These are phyloP conservation scores for Pseudochromis fuscus DNA, from an alignment of 2,797 vertebrate genomes.

Conservation along the genomic window DNA sequence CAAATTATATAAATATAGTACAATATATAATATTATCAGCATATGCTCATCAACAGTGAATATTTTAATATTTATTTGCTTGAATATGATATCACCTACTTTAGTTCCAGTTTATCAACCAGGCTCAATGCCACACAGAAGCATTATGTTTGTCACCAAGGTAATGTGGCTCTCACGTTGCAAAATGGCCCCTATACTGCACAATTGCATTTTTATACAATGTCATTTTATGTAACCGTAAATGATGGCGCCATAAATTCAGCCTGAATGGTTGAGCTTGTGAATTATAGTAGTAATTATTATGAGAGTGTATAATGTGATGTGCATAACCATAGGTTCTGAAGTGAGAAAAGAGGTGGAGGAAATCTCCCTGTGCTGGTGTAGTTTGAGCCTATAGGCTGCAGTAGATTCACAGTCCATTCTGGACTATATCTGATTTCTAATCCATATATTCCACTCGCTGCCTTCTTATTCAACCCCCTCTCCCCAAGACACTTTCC, in stretches of 20 bases:
- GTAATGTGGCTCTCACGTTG: slow-evolving; percentile 70
- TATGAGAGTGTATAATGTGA: slow-evolving; percentile 76
- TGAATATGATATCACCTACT: slow-evolving; percentile 54
- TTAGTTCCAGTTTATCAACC: slow-evolving; percentile 61
- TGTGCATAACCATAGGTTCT: slow-evolving; percentile 75
- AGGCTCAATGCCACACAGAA: slow-evolving; percentile 59
- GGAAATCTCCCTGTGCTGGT: slow-evolving; percentile 45
- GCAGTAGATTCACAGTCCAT: slow-evolving; percentile 71
- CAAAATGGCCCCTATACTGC: slow-evolving; percentile 72
- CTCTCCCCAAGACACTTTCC: slow-evolving; percentile 77
- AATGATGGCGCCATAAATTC: slow-evolving; percentile 78
- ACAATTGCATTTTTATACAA: slow-evolving; percentile 80
- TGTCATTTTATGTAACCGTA: slow-evolving; percentile 78
- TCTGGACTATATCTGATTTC: slow-evolving; percentile 77
- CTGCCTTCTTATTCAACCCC: slow-evolving; percentile 78
- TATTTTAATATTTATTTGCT: slow-evolving; percentile 44
- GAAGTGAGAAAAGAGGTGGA: slow-evolving; percentile 59
- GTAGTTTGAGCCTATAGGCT: slow-evolving; percentile 53
- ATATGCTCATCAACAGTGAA: slow-evolving; percentile 50
- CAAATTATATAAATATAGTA: slow-evolving; percentile 32
- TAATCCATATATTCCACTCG: slow-evolving; percentile 80
- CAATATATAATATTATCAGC: slow-evolving; percentile 33
- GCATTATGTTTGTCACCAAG: slow-evolving; percentile 76
- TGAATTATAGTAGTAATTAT: slow-evolving; percentile 82
- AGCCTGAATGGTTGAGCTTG: slow-evolving; percentile 77